Conservation (phyloP, 2,888 invertebrate species). For the Seira ritae region DNA sequence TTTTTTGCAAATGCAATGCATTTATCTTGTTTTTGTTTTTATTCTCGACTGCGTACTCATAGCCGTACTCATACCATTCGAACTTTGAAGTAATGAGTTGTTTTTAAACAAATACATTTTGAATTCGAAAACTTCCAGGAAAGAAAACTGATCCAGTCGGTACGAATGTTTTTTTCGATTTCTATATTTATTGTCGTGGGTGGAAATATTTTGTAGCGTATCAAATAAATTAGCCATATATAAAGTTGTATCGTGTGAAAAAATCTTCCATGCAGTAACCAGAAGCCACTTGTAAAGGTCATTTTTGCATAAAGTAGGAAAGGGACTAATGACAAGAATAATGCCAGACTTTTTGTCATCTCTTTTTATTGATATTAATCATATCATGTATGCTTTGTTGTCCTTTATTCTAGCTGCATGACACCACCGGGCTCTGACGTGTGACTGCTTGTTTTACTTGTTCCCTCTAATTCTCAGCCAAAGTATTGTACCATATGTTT, state of each 20-base stretch:
- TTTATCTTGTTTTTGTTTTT: background rate
- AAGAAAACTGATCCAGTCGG: too few relatives aligned
- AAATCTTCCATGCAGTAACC: background rate
- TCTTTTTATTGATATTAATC: background rate
- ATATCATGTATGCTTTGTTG: too few relatives aligned
- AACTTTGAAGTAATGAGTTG: background rate
- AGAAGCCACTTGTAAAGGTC: background rate
- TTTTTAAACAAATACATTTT: background rate
- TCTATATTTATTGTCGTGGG: background rate
- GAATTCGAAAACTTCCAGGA: background rate
- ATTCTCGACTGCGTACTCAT: background rate
- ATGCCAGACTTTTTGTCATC: background rate
- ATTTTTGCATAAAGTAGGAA: background rate
- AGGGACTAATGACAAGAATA: background rate
- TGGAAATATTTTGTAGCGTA: background rate
- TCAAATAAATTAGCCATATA: too few relatives aligned
- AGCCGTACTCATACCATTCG: too few relatives aligned
- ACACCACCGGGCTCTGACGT: constrained; percentile 70
- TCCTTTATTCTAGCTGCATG: constrained; percentile 61
- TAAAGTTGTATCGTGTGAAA: background rate
- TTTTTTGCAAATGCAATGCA: background rate
- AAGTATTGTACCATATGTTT: background rate
- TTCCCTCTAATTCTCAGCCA: constrained; percentile 12
- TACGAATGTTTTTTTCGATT: too few relatives aligned
- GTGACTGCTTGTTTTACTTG: constrained; percentile 1